Conservation (phyloP, 2,797 vertebrate species). For the Aulostomus chinensis region DNA sequence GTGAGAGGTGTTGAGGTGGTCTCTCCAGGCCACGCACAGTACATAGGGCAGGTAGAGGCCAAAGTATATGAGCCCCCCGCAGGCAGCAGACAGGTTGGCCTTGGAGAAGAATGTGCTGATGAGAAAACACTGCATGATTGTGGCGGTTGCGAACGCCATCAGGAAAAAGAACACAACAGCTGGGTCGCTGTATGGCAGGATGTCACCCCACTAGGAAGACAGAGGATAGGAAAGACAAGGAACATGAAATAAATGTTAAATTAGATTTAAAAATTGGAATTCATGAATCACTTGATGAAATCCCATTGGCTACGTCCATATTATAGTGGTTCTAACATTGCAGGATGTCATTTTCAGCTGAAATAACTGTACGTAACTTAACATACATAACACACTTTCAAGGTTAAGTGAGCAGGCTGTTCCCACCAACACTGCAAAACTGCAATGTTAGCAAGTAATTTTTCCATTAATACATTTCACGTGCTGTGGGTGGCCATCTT, state of each 20-base stretch:
- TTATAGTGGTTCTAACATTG: too few relatives aligned
- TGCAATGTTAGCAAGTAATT: too few relatives aligned
- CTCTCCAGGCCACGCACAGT: conserved; percentile 88
- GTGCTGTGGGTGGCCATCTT: conserved; percentile 6
- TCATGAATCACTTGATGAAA: too few relatives aligned
- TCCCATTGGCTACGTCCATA: too few relatives aligned
- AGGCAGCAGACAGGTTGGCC: conserved; percentile 89
- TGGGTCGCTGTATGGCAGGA: conserved; percentile 89
- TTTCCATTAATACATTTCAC: neutral
- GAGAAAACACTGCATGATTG: conserved; percentile 92
- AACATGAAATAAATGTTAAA: too few relatives aligned
- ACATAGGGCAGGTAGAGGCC: conserved; percentile 89
- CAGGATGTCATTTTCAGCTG: too few relatives aligned
- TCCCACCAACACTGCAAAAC: too few relatives aligned
- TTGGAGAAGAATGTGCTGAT: conserved; percentile 89
- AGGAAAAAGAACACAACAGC: conserved; percentile 87
- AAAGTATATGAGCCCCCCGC: conserved; percentile 89
- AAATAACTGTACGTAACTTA: too few relatives aligned
- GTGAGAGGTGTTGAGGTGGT: conserved; percentile 77
- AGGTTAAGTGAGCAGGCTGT: too few relatives aligned
- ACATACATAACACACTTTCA: too few relatives aligned
- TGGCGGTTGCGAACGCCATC: conserved; percentile 86
- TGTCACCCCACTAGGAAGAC: conserved; percentile 82
- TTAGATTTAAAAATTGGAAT: too few relatives aligned
- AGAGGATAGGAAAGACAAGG: neutral